Evolutionary conservation across 2,888 invertebrate species (phyloP), one percentile per base, ranked within the genome.

Genomic region (Leptinotarsa tumamoca): DNA sequence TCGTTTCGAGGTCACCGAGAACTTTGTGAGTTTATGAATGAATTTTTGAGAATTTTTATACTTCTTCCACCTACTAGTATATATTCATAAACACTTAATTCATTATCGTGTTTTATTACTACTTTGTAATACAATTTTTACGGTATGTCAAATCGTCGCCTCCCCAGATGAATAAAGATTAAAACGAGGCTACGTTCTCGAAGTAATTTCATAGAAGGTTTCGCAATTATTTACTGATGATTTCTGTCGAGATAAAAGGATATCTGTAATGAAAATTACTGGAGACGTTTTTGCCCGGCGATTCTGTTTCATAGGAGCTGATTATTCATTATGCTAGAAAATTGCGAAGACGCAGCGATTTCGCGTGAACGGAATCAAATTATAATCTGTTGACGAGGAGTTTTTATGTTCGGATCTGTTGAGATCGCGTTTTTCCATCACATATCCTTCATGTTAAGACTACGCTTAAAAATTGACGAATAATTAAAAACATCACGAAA

Each of bases 51-150:
- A 10, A 33, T 33, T 33, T 33, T 10, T 33, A 10, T 33, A 33
- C 2, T 33, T 10, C 10, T 10, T 33, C 2, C 33, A 33, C 10
- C 10, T 10, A 10, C 10, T 33, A 2, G 2, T 33, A 33, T 43
- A 43, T 43, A 43, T 43, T 43, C 10, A 43, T 10, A 10, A 10
- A 10, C 10, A 43, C 51, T 74, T 68, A 68, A 76, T 76, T 76
- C 56, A 72, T 75, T 73, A 74, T 56, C 54, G 49, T 56, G 50
- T 72, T 72, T 76, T 21, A 76, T 76, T 76, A 67, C 67, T 72
- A 58, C 70, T 76, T 76, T 76, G 75, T 76, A 49, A 33, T 67
- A 72, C 43, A 76, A 76, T 67, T 73, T 76, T 73, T 70, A 67
- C 51, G 68, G 58, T 50, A 18, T 18, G 67, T 71, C 68, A 51